These are phyloP conservation scores for Anolis carolinensis DNA, from an alignment of 2,113 vertebrate genomes.

Conservation along the genomic window DNA sequence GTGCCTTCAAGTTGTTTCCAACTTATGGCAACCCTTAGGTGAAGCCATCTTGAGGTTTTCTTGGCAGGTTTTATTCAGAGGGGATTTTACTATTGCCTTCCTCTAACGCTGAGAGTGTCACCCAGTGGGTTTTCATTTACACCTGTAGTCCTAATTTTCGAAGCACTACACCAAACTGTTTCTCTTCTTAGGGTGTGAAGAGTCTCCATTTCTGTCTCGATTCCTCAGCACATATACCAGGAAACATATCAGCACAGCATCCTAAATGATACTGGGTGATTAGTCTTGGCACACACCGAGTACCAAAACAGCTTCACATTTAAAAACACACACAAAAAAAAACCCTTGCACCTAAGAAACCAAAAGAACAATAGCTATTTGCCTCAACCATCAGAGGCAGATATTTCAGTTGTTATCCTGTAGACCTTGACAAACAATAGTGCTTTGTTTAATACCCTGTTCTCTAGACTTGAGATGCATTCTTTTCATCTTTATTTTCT, in stretches of 20 bases:
- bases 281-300: background rate
- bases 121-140: too few relatives aligned
- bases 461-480: background rate
- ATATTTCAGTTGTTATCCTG: constrained; percentile 11
- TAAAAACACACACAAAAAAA: background rate
- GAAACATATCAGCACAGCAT: background rate
- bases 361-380: background rate
- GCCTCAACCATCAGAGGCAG: background rate
- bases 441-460: constrained; percentile 15
- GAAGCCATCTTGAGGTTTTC: too few relatives aligned
- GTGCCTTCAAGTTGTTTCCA: background rate
- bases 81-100: too few relatives aligned
- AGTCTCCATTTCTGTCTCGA: background rate
- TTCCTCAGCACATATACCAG: background rate
- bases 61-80: too few relatives aligned
- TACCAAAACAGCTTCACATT: background rate
- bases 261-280: background rate
- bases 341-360: background rate
- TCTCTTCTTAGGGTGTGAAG: too few relatives aligned
- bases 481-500: constrained; percentile 24
- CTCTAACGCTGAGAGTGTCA: too few relatives aligned
- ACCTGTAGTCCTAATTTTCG: too few relatives aligned
- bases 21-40: too few relatives aligned
- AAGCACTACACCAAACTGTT: too few relatives aligned
- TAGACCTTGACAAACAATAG: background rate